These are phyloP conservation scores for Serinus canaria DNA, from an alignment of 2,113 vertebrate species.

Conservation along the genomic window DNA sequence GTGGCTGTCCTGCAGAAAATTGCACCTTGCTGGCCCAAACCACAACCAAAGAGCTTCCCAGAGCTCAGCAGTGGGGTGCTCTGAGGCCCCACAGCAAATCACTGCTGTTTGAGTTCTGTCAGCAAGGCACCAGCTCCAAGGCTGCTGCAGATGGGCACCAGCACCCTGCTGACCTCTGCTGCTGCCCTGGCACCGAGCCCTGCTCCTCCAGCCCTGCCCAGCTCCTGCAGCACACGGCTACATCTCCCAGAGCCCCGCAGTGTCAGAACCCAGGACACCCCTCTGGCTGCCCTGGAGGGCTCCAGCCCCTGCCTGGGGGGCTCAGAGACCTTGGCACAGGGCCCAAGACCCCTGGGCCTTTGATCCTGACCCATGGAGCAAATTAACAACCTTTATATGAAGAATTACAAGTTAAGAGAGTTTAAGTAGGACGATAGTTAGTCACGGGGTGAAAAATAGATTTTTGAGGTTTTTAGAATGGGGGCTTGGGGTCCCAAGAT, in stretches of 20 bases:
- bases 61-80: neutral
- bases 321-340: too few species aligned
- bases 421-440: too few species aligned
- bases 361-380: too few species aligned
- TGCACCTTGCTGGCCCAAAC: neutral
- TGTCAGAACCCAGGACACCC: too few species aligned
- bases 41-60: neutral
- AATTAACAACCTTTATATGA: too few species aligned
- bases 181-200: fast-evolving
- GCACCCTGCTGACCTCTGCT: neutral
- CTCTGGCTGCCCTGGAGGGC: too few species aligned
- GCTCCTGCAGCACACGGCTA: fast-evolving
- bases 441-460: too few species aligned
- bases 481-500: too few species aligned
- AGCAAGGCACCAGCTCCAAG: neutral
- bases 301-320: too few species aligned
- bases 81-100: neutral
- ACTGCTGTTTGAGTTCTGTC: neutral
- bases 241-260: neutral
- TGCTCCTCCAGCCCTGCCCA: neutral
- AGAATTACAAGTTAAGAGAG: too few species aligned
- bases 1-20: neutral
- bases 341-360: too few species aligned
- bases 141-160: neutral
- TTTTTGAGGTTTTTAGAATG: too few species aligned